Evolutionary conservation across 2,113 vertebrate genomes (phyloP), one percentile per base, ranked within the genome.

Genomic region (Pseudorasbora parva): DNA sequence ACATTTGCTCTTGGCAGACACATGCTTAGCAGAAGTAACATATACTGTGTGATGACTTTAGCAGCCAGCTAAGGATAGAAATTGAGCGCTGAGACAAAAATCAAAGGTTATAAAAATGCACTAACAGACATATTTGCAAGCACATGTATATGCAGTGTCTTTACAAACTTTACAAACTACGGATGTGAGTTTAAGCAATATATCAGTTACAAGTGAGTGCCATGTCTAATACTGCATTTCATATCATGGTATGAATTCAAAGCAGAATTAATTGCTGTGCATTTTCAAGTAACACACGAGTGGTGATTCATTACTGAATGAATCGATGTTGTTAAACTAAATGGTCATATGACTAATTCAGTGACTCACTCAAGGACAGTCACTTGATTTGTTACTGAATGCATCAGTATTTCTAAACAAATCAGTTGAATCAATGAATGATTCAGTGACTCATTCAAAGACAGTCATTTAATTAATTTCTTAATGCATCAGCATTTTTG

Each of bases 1-100:
- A 78, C 54, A 25, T 62, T 49, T n/a, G 10, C 64, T 45, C 30
- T 80, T 78, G 59, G 33, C 33, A 45, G 60, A 33, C 41, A 43
- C 21, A 60, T 43, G 30, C 74, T 77, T 57, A 41, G 51, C 27
- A 37, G 37, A 14, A 33, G 30, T 71, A 82, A 51, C 62, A 54
- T 71, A 72, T 57, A 73, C 23, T 2, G 25, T 45, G 77, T 5
- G 15, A 25, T 15, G 59, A 81, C 8, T 79, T 66, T 5, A 66
- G 59, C 59, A 49, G 59, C 25, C 15, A 49, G 60, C n/a, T 54
- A 49, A 25, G 71, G 23, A 19, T 4, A 30, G 7, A 54, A 75
- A 49, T 47, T 25, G 43, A 47, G 43, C 12, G 2, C 2, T 43
- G 25, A 7, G n/a, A 41, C 21, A 37, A 68, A 41, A 68, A 37